Evolutionary conservation across 2,797 vertebrate genomes (phyloP).

Genomic region (Sebastiscus albofasciatus): DNA sequence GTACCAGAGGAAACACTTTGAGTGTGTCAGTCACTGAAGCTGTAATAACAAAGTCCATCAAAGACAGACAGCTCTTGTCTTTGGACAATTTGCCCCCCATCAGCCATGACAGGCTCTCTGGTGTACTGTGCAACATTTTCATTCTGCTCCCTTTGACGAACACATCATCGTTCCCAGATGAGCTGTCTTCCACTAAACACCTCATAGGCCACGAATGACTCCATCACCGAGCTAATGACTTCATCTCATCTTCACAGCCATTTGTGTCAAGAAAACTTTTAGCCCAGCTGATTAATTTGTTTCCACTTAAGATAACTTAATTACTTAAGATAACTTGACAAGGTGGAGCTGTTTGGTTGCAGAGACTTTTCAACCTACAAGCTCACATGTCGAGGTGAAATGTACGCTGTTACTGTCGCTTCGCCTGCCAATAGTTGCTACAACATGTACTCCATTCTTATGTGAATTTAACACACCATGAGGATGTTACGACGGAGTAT

Average conservation of each 20-base stretch:
- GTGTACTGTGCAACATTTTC: conserved; percentile 44
- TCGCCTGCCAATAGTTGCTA: neutral
- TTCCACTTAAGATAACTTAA: conserved; percentile 48
- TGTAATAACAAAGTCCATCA: conserved; percentile 51
- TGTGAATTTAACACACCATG: neutral
- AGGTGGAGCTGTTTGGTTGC: conserved; percentile 10
- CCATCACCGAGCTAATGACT: conserved; percentile 56
- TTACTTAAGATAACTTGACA: conserved; percentile 17
- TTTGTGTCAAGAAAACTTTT: conserved; percentile 53
- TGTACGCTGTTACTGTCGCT: neutral
- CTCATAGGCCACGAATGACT: conserved; percentile 58
- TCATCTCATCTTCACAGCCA: conserved; percentile 45
- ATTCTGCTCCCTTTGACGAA: conserved; percentile 58
- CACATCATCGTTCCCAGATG: conserved; percentile 66
- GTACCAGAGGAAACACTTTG: conserved; percentile 11
- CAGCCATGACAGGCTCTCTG: conserved; percentile 57
- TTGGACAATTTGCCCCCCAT: conserved; percentile 53
- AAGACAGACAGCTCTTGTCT: conserved; percentile 46
- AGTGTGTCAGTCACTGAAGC: conserved; percentile 20
- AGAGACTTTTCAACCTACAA: neutral
- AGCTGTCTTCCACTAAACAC: conserved; percentile 63
- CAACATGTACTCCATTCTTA: neutral
- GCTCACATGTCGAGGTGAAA: conserved; percentile 3
- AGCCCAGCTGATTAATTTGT: conserved; percentile 45
- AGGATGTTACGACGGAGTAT: neutral